Base-by-base conservation (phyloP, 2,113 vertebrate species). In the Hippocampus mohnikei region DNA sequence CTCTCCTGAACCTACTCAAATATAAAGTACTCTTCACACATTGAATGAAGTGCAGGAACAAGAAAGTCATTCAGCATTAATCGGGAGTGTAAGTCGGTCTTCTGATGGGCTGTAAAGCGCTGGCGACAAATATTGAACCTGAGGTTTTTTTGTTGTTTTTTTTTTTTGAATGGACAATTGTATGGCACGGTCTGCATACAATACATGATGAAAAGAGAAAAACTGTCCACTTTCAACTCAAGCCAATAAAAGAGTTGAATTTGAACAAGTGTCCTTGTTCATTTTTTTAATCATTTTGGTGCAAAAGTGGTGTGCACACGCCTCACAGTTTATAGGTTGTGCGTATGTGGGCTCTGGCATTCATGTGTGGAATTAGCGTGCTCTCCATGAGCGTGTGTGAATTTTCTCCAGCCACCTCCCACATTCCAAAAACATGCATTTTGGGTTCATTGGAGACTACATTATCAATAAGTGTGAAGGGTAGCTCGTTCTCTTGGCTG, bases 221-320 rank as follows among this genome's bases (percentile, higher is more conserved):
- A 94, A 89, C 80, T 89, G 88, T 89, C 84, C 83, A 84, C 80
- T 70, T 88, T 87, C 87, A 90, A 89, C 85, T 89, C 87, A 75
- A 82, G 61, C 73, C 85, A 93, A 92, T 92, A 92, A 91, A 91
- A 71, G 76, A 82, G 79, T 87, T 86, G 86, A 88, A 84, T 85
- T 88, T 87, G 81, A 89, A 85, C 76, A 66, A 79, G 44, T 44
- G 37, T 25, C 75, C 70, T 69, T 81, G 59, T 40, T 77, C 58
- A 60, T 81, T 67, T 27, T 77, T 62, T 74, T 25, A 64, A 67
- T 37, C 5, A 37, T 37, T 37, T n/a, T n/a, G 21, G 20, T 53
- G 21, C 0, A 2, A 15, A 52, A n/a, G 21, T 23, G 21, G 21
- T 23, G 21, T 53, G 21, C 9, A 52, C 20, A 52, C 2, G 8